phyloP scores from a whole-genome alignment of 2,888 invertebrate genomes.

The Nomada ruficornis region DNA sequence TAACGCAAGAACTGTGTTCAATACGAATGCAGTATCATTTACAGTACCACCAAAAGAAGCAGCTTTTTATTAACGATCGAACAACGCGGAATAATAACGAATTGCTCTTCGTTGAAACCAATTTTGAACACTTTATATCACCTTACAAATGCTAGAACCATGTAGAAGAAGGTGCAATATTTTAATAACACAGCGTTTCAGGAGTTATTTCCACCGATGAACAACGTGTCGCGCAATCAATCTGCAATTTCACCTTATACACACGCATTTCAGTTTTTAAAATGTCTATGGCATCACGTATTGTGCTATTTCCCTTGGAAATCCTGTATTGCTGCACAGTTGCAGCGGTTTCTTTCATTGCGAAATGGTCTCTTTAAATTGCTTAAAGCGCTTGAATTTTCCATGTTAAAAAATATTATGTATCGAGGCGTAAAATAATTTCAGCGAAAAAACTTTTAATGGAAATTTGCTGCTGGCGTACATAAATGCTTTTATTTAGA shows the following conservation, averaged over 20 bases:
- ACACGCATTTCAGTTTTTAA: slow-evolving; percentile 8
- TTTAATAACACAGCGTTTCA: not conserved
- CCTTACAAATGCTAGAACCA: not conserved
- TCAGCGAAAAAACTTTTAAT: not conserved
- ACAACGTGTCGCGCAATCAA: slow-evolving; percentile 19
- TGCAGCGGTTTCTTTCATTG: slow-evolving; percentile 6
- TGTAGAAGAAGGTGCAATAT: not conserved
- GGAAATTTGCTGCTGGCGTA: too few relatives aligned
- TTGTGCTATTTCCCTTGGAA: slow-evolving; percentile 27
- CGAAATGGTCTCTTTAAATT: not conserved
- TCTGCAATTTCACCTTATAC: slow-evolving; percentile 22
- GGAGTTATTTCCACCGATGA: not conserved
- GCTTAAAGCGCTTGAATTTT: not conserved
- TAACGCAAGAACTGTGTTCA: slow-evolving; percentile 37
- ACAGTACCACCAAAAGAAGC: not conserved
- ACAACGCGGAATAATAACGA: not conserved
- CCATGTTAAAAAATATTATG: not conserved
- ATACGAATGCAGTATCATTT: slow-evolving; percentile 30
- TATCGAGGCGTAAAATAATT: not conserved
- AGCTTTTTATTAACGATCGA: slow-evolving; percentile 13
- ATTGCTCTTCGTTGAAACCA: slow-evolving; percentile 16
- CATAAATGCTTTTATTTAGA: too few relatives aligned
- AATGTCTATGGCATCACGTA: slow-evolving; percentile 25
- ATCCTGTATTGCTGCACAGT: slow-evolving; percentile 22
- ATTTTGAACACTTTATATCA: not conserved